A percentile compares a stretch with the other conserved stretches of the same genome.
phyloP scores from a whole-genome alignment of 2,797 vertebrate genomes.

The Paratrypauchen microcephalus region DNA sequence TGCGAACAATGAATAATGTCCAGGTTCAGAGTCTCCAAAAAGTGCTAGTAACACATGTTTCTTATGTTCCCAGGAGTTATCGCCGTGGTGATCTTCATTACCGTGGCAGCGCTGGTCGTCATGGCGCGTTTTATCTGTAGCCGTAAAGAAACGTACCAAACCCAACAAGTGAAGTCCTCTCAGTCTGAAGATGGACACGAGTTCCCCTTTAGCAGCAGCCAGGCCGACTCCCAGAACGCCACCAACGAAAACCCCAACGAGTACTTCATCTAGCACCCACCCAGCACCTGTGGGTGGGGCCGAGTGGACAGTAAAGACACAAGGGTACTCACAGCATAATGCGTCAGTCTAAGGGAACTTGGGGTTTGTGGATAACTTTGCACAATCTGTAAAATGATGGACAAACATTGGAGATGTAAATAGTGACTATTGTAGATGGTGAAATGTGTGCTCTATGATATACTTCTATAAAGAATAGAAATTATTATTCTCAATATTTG shows the following conservation, averaged over 20 bases:
- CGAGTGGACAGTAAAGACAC: conserved; percentile 17
- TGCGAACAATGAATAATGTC: no score
- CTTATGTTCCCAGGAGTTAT: conserved; percentile 81
- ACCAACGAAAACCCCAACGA: conserved; percentile 88
- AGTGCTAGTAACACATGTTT: no score
- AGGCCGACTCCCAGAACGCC: conserved; percentile 78
- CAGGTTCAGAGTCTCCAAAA: no score
- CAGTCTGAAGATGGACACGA: conserved; percentile 84
- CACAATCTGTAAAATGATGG: conserved; percentile 45
- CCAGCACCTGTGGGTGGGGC: conserved; percentile 28
- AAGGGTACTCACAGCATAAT: conserved; percentile 16
- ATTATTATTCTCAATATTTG: not conserved
- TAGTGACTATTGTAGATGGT: conserved; percentile 66
- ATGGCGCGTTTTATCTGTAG: conserved; percentile 82
- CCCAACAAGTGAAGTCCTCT: conserved; percentile 82
- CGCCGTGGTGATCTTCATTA: conserved; percentile 88
- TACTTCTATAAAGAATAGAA: conserved; percentile 36
- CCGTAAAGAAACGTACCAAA: conserved; percentile 85
- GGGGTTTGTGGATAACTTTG: conserved; percentile 41
- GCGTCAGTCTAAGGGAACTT: conserved; percentile 28
- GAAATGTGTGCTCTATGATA: conserved; percentile 59
- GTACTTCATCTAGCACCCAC: conserved; percentile 87
- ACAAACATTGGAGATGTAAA: conserved; percentile 63
- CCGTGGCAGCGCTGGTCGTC: conserved; percentile 80
- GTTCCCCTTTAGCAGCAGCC: conserved; percentile 84